Evolutionary conservation across 2,888 invertebrate species (phyloP).

Genomic region (Orchesella flavescens): DNA sequence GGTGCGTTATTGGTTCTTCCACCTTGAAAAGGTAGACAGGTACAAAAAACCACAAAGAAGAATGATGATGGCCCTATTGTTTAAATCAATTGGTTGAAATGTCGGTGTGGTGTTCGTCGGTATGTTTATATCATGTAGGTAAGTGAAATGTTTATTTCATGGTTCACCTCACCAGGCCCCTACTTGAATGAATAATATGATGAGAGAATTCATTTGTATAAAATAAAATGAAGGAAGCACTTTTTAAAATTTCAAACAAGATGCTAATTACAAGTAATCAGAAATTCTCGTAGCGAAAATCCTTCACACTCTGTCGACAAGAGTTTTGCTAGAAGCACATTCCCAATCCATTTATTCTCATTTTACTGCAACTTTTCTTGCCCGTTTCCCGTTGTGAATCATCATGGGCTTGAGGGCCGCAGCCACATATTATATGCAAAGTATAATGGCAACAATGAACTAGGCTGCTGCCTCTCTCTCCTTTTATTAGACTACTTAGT

Average conservation of each 20-base stretch:
- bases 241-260: conserved; percentile 48
- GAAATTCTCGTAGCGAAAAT: conserved; percentile 34
- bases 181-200: conserved; percentile 18
- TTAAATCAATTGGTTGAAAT: not conserved
- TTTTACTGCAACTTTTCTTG: not conserved
- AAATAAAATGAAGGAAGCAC: not conserved
- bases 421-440: not conserved
- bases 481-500: not conserved
- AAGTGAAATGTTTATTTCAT: conserved; percentile 14
- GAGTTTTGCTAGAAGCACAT: no score
- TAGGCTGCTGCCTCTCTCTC: not conserved
- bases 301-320: conserved; percentile 3
- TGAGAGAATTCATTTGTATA: conserved; percentile 28
- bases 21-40: not conserved
- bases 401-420: no score
- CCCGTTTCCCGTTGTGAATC: not conserved
- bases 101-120: no score
- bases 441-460: not conserved
- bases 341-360: not conserved
- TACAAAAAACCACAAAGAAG: not conserved
- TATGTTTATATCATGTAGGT: no score
- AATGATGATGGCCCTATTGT: not conserved
- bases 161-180: not conserved
- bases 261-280: conserved; percentile 60
- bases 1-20: not conserved